Conservation (phyloP, 1,140 invertebrate species). For the Bombus affinis region DNA sequence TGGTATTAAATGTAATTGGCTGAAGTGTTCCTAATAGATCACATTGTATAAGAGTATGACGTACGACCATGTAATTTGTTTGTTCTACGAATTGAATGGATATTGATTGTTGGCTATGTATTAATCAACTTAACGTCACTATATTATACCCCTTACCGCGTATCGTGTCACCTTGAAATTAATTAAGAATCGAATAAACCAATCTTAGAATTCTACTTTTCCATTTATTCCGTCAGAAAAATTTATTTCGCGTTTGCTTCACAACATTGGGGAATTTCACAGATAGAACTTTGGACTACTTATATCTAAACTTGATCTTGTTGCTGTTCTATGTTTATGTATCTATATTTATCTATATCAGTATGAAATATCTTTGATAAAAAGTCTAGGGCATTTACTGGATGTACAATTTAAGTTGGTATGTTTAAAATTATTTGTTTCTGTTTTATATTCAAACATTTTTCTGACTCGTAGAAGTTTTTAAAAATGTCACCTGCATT, state of each 20-base stretch:
- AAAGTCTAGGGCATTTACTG: no score
- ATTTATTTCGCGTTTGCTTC: not conserved
- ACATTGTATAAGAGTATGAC: not conserved
- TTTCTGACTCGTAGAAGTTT: not conserved
- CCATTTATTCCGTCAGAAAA: not conserved
- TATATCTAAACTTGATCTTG: no score
- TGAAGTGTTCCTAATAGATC: not conserved
- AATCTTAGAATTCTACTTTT: not conserved
- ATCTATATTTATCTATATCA: not conserved
- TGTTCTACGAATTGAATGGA: constrained; percentile 2
- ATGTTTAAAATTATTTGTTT: not conserved
- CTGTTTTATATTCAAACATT: not conserved
- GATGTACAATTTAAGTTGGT: not conserved
- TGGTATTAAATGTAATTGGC: constrained; percentile 3
- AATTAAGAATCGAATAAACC: not conserved
- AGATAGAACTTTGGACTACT: no score
- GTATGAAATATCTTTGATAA: not conserved
- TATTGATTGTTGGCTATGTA: constrained; percentile 3
- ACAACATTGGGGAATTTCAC: not conserved
- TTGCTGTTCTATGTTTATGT: no score
- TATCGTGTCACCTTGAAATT: not conserved
- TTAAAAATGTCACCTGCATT: not conserved
- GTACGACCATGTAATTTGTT: not conserved
- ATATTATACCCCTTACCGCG: not conserved
- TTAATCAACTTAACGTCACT: not conserved